These are phyloP conservation scores for Microcebus ravelobensis DNA, from an alignment of 2,113 vertebrate species.

Conservation along the genomic window DNA sequence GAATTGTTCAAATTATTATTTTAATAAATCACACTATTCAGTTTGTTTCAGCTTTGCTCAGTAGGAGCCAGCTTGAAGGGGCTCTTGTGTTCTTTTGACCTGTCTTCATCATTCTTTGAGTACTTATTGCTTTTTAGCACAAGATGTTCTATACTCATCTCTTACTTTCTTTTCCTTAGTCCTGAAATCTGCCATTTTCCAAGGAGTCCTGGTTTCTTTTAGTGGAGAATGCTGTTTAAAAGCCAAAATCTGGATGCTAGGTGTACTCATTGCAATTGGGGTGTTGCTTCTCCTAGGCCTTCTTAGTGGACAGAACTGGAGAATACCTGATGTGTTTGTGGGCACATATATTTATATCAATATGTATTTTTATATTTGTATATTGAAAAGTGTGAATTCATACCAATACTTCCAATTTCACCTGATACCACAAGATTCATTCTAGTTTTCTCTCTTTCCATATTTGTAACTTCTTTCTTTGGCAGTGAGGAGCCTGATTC, in stretches of 20 bases:
- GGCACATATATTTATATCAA: not conserved
- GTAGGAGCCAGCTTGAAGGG: slow-evolving; percentile 16
- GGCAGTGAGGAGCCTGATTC: not conserved
- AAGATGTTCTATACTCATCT: not conserved
- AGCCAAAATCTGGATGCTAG: not conserved
- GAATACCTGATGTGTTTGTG: not conserved
- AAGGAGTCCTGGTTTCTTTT: not conserved
- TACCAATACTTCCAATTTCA: not conserved
- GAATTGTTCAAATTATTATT: slow-evolving; percentile 32
- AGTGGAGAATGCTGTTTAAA: slow-evolving; percentile 20
- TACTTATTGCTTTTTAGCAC: slow-evolving; percentile 27
- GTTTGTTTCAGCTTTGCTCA: slow-evolving; percentile 34
- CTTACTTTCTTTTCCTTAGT: slow-evolving; percentile 29
- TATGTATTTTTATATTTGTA: not conserved
- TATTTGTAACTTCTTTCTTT: slow-evolving; percentile 36
- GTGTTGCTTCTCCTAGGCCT: not conserved
- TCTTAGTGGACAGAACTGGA: not conserved
- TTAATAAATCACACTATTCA: slow-evolving; percentile 3
- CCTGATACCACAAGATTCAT: not conserved
- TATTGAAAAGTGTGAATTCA: not conserved
- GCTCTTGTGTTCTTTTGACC: slow-evolving; percentile 8
- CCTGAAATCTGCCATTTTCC: slow-evolving; percentile 16
- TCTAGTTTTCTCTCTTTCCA: not conserved
- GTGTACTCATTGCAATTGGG: not conserved
- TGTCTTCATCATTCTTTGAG: not conserved